These are phyloP conservation scores for Chlorops oryzae DNA, from an alignment of 1,140 invertebrate genomes.

Conservation along the genomic window DNA sequence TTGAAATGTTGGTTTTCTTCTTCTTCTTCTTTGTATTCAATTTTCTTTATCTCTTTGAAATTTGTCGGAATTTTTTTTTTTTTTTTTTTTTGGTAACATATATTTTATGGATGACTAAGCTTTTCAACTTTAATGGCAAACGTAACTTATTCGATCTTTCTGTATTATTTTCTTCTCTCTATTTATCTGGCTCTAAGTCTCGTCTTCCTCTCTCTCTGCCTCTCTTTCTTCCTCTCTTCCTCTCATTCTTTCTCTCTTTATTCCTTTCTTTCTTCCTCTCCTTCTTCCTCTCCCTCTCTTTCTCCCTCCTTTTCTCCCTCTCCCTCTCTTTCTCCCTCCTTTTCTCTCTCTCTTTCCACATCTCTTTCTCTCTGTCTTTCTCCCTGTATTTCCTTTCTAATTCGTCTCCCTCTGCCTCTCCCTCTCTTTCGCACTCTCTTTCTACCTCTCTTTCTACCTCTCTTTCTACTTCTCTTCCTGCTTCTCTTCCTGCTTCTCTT, in stretches of 20 bases:
- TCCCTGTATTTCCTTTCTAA: not conserved
- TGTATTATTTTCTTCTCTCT: not conserved
- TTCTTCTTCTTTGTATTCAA: too few species aligned
- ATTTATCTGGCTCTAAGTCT: not conserved
- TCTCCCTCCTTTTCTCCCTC: not conserved
- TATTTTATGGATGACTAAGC: not conserved
- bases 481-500: too few species aligned
- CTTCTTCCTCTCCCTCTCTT: not conserved
- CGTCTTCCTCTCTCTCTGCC: not conserved
- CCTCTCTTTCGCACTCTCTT: not conserved
- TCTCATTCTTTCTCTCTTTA: not conserved
- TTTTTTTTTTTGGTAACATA: not conserved
- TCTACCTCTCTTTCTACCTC: constrained; percentile 6
- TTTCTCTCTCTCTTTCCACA: not conserved
- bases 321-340: not conserved
- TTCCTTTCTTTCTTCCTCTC: not conserved
- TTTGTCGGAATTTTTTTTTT: too few species aligned
- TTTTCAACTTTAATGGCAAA: not conserved
- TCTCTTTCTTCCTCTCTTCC: not conserved
- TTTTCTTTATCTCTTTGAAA: too few species aligned
- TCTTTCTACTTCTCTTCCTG: not conserved
- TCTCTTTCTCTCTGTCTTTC: not conserved
- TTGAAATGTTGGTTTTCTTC: not conserved
- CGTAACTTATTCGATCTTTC: not conserved
- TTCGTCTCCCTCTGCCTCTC: constrained; percentile 2